Base-by-base conservation (phyloP, 2,113 vertebrate genomes). In the Passer domesticus region DNA sequence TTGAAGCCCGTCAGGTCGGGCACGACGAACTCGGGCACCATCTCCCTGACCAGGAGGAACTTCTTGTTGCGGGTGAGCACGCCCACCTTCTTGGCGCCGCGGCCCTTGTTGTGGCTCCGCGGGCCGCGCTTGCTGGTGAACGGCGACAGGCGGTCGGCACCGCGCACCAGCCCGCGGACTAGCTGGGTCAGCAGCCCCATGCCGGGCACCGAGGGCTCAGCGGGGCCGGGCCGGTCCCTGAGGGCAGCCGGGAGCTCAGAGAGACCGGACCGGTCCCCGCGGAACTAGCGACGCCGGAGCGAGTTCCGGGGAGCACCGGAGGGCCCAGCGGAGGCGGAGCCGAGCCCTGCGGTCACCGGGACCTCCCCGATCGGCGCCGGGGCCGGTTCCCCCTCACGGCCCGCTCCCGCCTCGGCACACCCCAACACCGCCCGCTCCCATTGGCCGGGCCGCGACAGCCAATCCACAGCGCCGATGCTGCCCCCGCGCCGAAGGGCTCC, bases 71-170 rank as follows among this genome's bases (percentile, higher is more conserved):
- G 25, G 20, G 98, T 98, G 30, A 80, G 66, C 49, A 96, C 44
- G 37, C 99, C 99, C 0, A 96, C 74, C 19, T 87, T 92, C 92
- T 97, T 98, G 30, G 98, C 95, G 0, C 99, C 99, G 9, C 99
- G 95, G 86, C 99, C 96, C 94, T 98, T 99, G 90, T 98, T 97
- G 77, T 98, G 97, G 76, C 95, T 98, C 10, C 97, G 98, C 3
- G 99, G 98, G 39, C 99, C 99, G 1, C 98, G 98, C 86, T 99
- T 99, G 97, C 99, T 99, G 23, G 99, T 99, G 97, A 99, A 99
- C 73, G 98, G 97, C 2, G 99, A 97, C 98, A 98, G 93, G 14
- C 99, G 96, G 97, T 99, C 98, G 0, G 99, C 99, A 13, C 99
- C 99, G 73, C 99, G 97, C 10, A 98, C 95, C 50, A 99, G 93